Evolutionary conservation across 1,140 invertebrate genomes (phyloP), one percentile per base, ranked within the genome.

Genomic region (Pemphigus obesinymphae): DNA sequence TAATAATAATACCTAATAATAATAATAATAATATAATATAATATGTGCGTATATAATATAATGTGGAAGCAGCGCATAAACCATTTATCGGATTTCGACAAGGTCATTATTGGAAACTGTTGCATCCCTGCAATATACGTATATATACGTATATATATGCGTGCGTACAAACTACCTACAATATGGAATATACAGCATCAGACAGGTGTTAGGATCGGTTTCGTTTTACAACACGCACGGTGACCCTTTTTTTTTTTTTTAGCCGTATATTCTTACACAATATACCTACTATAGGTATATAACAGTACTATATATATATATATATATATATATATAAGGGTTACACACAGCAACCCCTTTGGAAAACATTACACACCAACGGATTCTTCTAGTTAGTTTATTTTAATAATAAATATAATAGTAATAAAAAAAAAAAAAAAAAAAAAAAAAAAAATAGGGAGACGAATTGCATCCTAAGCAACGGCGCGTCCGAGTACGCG

Each of bases 351-450:
- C 34, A 11, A 40, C 76, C 76, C 55, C 76, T 63, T 31, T n/a
- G 70, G 26, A 73, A 73, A 73, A 73, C 70, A 73, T 73, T 73
- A 73, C 45, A 37, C 76, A 43, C 76, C 76, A 80, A 80, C 76
- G 76, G 76, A 80, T 80, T 61, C 55, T 58, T 45, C 76, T 80
- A 80, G 76, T 80, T 80, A 80, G 76, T 80, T 80, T 80, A 80
- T 80, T 80, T 80, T 80, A 63, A 63, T 80, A 80, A 80, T 40
- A 37, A 61, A 40, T 17, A 58, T 45, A 23, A 55, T 55, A 11
- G 34, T 75, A 53, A n/a, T n/a, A n/a, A n/a, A n/a, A n/a, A n/a
- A n/a, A n/a, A n/a, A n/a, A n/a, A n/a, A n/a, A n/a, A n/a, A n/a
- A n/a, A n/a, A 8, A 45, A 45, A 31, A 68, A n/a, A 40, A n/a